phyloP scores from a whole-genome alignment of 2,888 invertebrate genomes.

The Lochmaea crataegi region DNA sequence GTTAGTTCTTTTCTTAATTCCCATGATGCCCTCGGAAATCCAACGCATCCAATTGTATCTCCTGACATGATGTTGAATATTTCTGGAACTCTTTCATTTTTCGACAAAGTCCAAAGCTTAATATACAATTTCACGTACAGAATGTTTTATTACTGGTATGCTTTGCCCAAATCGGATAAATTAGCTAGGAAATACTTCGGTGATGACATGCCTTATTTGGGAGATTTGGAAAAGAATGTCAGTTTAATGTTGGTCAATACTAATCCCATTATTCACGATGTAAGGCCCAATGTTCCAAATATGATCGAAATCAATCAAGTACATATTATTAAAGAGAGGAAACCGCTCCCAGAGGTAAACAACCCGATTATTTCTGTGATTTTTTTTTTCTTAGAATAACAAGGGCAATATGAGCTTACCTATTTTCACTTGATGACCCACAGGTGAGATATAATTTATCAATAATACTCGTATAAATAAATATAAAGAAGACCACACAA shows the following conservation, averaged over 20 bases:
- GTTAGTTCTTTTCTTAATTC: slow-evolving; percentile 41
- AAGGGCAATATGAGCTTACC: too few species aligned
- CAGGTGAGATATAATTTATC: too few species aligned
- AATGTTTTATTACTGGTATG: slow-evolving; percentile 38
- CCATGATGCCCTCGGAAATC: slow-evolving; percentile 52
- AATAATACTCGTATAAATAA: too few species aligned
- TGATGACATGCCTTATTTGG: slow-evolving; percentile 45
- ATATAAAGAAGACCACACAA: too few species aligned
- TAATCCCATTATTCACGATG: slow-evolving; percentile 43
- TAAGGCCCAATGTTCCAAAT: slow-evolving; percentile 45
- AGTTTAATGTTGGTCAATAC: slow-evolving; percentile 45
- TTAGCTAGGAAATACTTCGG: slow-evolving; percentile 52
- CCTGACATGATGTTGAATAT: slow-evolving; percentile 45
- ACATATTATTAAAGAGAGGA: slow-evolving; percentile 41
- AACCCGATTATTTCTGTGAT: too few species aligned
- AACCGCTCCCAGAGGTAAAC: slow-evolving; percentile 40
- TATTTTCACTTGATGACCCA: too few species aligned
- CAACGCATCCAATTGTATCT: slow-evolving; percentile 51
- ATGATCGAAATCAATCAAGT: slow-evolving; percentile 42
- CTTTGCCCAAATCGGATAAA: slow-evolving; percentile 39
- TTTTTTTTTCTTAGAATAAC: too few species aligned
- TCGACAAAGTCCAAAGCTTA: slow-evolving; percentile 39
- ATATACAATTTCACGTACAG: slow-evolving; percentile 39
- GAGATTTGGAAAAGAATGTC: slow-evolving; percentile 44
- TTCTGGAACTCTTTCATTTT: slow-evolving; percentile 28